Evolutionary conservation across 2,113 vertebrate species (phyloP).

Genomic region (Orcinus orca): DNA sequence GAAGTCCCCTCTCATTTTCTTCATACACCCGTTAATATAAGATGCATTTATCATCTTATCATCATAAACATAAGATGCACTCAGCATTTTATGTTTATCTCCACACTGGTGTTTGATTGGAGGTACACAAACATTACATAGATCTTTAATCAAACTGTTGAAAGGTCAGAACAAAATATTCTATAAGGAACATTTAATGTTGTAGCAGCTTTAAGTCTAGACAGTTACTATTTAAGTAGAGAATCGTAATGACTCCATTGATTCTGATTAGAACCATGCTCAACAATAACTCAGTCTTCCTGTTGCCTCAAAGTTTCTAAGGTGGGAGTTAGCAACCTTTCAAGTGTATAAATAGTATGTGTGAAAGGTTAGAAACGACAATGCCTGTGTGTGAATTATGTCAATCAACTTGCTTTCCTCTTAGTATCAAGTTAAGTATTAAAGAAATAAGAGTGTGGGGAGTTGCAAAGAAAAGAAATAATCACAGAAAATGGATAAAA

Average conservation of each 20-base stretch:
- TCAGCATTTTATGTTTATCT: slow-evolving; percentile 12
- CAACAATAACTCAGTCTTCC: neutral
- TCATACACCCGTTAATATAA: neutral
- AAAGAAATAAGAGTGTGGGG: neutral
- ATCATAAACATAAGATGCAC: neutral
- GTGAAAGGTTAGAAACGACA: neutral
- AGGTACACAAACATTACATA: neutral
- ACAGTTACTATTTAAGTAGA: neutral
- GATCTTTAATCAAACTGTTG: neutral
- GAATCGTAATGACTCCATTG: neutral
- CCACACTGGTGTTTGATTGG: neutral
- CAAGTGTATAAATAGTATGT: neutral
- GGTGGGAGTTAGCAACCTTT: neutral
- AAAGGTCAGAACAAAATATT: slow-evolving; percentile 16
- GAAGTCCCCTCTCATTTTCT: neutral
- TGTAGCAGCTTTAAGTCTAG: neutral
- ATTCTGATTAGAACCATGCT: neutral
- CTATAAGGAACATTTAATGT: neutral
- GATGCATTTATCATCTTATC: neutral
- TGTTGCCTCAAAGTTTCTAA: neutral
- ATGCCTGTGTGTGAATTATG: neutral
- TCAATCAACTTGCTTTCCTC: neutral
- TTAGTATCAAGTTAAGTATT: neutral
- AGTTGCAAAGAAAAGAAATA: slow-evolving; percentile 4
- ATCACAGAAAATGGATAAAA: neutral